Percentiles rank a stretch among this genome's conserved stretches.
Evolutionary conservation across 1,140 invertebrate species (phyloP).

Genomic region (Periplaneta americana): DNA sequence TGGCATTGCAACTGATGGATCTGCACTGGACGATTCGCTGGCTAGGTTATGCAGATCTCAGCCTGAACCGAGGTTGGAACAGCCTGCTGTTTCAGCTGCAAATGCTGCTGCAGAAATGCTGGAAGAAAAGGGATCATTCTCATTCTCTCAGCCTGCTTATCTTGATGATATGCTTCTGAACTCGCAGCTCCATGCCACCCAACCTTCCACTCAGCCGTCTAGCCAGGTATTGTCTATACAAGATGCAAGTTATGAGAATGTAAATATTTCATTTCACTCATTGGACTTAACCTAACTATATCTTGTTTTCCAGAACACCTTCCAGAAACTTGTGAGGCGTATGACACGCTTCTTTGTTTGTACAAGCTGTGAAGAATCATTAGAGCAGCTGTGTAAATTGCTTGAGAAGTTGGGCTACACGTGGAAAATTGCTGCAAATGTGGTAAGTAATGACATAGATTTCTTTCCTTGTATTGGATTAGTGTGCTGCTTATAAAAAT

Average conservation of each 20-base stretch:
- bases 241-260: background rate
- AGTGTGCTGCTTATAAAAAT: too few species aligned
- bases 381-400: constrained; percentile 51
- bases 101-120: background rate
- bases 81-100: background rate
- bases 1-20: constrained; percentile 18
- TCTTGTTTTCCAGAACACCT: constrained; percentile 47
- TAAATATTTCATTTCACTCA: background rate
- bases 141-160: constrained; percentile 83
- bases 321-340: constrained; percentile 77
- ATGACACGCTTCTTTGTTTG: constrained; percentile 90
- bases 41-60: constrained; percentile 34
- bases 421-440: constrained; percentile 48
- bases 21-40: background rate
- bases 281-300: constrained; percentile 9
- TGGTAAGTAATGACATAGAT: constrained; percentile 50
- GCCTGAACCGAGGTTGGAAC: constrained; percentile 30
- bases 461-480: too few species aligned
- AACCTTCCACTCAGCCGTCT: constrained; percentile 40
- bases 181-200: constrained; percentile 64
- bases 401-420: constrained; percentile 58
- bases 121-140: constrained; percentile 37
- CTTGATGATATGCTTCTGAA: constrained; percentile 77
- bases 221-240: constrained; percentile 39
- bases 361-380: constrained; percentile 54